phyloP scores from a whole-genome alignment of 1,140 invertebrate genomes.

The Chironomus tepperi region DNA sequence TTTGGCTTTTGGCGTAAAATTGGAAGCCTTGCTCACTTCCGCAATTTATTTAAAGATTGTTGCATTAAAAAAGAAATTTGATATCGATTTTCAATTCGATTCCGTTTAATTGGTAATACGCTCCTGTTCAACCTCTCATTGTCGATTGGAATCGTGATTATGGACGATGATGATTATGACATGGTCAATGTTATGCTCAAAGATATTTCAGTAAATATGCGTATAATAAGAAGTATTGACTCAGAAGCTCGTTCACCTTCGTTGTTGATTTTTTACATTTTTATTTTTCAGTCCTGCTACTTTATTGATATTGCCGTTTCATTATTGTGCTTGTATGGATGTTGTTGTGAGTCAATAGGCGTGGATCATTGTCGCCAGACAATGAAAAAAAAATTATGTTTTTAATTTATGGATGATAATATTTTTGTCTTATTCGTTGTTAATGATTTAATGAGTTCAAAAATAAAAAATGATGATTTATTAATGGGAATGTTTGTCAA shows the following conservation, averaged over 20 bases:
- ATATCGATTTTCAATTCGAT: background rate
- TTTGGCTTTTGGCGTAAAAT: background rate
- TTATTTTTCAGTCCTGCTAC: no score
- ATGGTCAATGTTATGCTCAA: no score
- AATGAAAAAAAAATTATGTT: background rate
- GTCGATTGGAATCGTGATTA: background rate
- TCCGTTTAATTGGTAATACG: background rate
- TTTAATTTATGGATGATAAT: no score
- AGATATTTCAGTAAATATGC: no score
- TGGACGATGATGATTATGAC: background rate
- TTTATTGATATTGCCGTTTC: no score
- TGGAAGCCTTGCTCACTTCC: slow-evolving; percentile 2
- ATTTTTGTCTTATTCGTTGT: background rate
- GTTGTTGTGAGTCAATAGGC: background rate
- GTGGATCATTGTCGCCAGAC: background rate
- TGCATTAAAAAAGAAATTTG: no score
- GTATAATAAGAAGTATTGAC: no score
- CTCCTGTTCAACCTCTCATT: background rate
- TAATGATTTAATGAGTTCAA: background rate
- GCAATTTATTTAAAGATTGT: slow-evolving; percentile 7
- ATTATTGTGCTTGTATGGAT: no score
- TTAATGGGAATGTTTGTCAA: background rate
- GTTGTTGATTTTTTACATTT: no score
- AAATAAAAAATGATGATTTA: background rate
- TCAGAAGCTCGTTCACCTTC: no score